Base-by-base conservation (phyloP, 1,140 invertebrate species). In the Leptinotarsa lineolata region DNA sequence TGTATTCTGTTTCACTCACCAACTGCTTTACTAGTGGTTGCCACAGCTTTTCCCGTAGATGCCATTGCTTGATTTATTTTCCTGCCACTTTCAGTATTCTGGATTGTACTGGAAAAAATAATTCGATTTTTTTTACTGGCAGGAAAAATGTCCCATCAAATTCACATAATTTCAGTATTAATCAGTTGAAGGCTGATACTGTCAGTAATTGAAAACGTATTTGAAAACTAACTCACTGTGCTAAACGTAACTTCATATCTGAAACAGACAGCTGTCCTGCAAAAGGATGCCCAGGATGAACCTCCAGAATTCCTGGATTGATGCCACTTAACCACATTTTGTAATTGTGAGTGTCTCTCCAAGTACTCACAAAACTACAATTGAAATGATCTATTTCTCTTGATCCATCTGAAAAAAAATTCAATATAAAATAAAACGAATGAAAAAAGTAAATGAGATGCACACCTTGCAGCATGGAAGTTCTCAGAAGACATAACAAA, bases 1-100 rank as follows among this genome's bases (percentile, higher is more conserved):
- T 39, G 1, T 39, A 39, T 30, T 30, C 24, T 30, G 30, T 39
- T 54, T 24, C 68, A 81, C 89, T 87, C 83, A 91, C 91, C 91
- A 59, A 94, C 92, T 72, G 91, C 93, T 81, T 92, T 93, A 69
- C 94, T 93, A 15, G 94, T 96, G 61, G 94, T 93, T n/a, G 92
- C 93, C 44, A 98, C 95, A 68, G 94, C 95, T 81, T 94, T 90
- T 64, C 95, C 94, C 2, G 96, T 98, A 64, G 91, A 94, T 54
- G 91, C 91, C 82, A 98, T 94, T 1, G 96, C 96, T 85, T 96
- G 94, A 84, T 96, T 97, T 39, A 98, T 89, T 85, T 97, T 97
- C 68, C 95, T 89, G 2, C 96, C 96, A 76, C 95, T 91, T 85
- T 98, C 96, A 45, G 94, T 95, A 81, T 92, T 97, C 79, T 97